Evolutionary conservation across 2,113 vertebrate species (phyloP), one percentile per base, ranked within the genome.

Genomic region (Heterotis niloticus): DNA sequence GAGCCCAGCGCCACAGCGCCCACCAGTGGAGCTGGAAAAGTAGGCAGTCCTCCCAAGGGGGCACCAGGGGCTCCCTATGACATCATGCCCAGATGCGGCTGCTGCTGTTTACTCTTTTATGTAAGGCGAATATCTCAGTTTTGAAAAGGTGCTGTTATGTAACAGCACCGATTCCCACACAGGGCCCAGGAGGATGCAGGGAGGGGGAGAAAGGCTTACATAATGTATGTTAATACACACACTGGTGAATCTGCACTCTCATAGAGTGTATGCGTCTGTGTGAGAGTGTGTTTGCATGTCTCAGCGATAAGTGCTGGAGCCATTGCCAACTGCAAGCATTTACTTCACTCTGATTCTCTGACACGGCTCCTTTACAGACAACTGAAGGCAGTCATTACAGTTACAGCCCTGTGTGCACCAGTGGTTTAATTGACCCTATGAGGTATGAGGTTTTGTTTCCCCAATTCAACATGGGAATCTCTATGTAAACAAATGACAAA

Each of bases 151-250:
- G 29, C 11, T 4, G 60, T 85, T 84, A 85, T 64, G 78, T 78
- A 86, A 86, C 52, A 57, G 51, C 70, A 34, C 44, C 62, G 64
- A 68, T 83, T 83, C 74, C 34, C 51, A 78, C 64, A 62, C n/a
- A 65, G 70, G 67, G 78, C 65, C 81, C 74, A 59, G 59, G 75
- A 66, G 65, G 28, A 71, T 44, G 34, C 12, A 24, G 72, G 52
- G 20, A 13, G n/a, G 64, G 76, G 64, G 5, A 10, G 12, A 59
- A 57, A 17, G 59, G 80, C 34, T 83, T 81, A 78, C 71, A 57
- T 81, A 84, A 83, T 76, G 16, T 12, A 56, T 60, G 72, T 51
- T 64, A 54, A 72, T 64, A 68, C 14, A 74, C 12, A 77, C 18
- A 74, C 26, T 59, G 17, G 78, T 62, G 56, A 62, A 51, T 66